Evolutionary conservation across 2,888 invertebrate genomes (phyloP).

Genomic region (Pteria penguin): DNA sequence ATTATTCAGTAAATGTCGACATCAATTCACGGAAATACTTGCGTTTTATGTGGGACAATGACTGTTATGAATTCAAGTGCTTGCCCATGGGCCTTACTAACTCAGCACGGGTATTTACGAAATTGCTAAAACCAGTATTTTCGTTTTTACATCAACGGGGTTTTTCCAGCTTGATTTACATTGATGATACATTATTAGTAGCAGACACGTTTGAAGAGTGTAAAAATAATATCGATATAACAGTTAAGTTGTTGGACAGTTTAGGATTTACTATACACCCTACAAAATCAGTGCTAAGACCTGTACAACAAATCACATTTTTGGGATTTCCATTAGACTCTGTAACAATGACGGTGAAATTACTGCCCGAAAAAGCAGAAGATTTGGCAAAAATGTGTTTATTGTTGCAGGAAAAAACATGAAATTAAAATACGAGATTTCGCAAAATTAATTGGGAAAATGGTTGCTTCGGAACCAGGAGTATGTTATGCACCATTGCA

Average conservation of each 20-base stretch:
- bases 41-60: conserved; percentile 47
- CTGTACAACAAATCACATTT: conserved; percentile 29
- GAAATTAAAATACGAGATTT: background rate
- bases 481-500: conserved; percentile 26
- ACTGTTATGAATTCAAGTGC: conserved; percentile 35
- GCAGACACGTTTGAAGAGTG: conserved; percentile 16
- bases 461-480: conserved; percentile 22
- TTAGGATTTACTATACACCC: conserved; percentile 42
- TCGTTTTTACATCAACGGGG: conserved; percentile 34
- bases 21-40: conserved; percentile 34
- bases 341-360: background rate
- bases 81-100: conserved; percentile 45
- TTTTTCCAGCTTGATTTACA: conserved; percentile 29
- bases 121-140: conserved; percentile 47
- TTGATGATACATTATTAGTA: conserved; percentile 35
- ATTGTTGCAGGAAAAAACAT: background rate
- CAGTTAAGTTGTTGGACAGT: conserved; percentile 10
- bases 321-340: conserved; percentile 36
- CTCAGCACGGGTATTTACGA: conserved; percentile 50
- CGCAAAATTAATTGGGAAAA: conserved; percentile 9
- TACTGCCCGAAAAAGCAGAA: background rate
- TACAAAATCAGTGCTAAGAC: conserved; percentile 36
- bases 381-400: background rate
- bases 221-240: conserved; percentile 17
- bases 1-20: conserved; percentile 37